Evolutionary conservation across 2,888 invertebrate species (phyloP).

Genomic region (Limnephilus auricula): DNA sequence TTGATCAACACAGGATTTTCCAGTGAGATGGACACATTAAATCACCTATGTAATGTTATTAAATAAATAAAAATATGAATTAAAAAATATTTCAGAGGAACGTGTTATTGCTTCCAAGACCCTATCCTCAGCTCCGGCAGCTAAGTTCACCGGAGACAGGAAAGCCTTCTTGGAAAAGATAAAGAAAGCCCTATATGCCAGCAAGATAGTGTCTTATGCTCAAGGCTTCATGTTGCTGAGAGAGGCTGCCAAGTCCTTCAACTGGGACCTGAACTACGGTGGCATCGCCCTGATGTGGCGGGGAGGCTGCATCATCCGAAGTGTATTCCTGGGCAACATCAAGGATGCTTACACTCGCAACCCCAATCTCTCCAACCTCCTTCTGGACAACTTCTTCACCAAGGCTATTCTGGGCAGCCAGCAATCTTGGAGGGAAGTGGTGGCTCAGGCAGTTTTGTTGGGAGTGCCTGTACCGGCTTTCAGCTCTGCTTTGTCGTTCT

Average conservation of each 20-base stretch:
- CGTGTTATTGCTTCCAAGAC: conserved; percentile 88
- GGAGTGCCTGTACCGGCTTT: conserved; percentile 97
- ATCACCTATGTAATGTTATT: no score
- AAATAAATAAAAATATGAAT: no score
- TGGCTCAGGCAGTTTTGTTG: conserved; percentile 82
- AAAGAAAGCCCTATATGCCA: conserved; percentile 94
- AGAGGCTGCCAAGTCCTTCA: conserved; percentile 90
- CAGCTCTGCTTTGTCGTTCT: conserved; percentile 96
- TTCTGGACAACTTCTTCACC: conserved; percentile 96
- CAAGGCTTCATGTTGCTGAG: conserved; percentile 98
- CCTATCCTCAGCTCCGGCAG: conserved; percentile 82
- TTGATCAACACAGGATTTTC: no score
- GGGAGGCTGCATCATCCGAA: conserved; percentile 98
- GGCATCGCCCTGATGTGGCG: conserved; percentile 99
- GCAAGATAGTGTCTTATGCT: conserved; percentile 98
- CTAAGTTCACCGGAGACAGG: conserved; percentile 84
- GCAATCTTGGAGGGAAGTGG: conserved; percentile 90
- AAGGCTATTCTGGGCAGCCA: conserved; percentile 89
- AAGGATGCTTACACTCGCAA: conserved; percentile 94
- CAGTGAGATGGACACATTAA: no score
- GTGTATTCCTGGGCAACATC: conserved; percentile 78
- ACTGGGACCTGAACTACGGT: conserved; percentile 98
- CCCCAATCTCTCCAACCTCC: conserved; percentile 89
- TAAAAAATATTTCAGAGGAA: conserved; percentile 77
- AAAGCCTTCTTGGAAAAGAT: conserved; percentile 90